phyloP scores from a whole-genome alignment of 2,888 invertebrate genomes.

The Dioctria linearis region DNA sequence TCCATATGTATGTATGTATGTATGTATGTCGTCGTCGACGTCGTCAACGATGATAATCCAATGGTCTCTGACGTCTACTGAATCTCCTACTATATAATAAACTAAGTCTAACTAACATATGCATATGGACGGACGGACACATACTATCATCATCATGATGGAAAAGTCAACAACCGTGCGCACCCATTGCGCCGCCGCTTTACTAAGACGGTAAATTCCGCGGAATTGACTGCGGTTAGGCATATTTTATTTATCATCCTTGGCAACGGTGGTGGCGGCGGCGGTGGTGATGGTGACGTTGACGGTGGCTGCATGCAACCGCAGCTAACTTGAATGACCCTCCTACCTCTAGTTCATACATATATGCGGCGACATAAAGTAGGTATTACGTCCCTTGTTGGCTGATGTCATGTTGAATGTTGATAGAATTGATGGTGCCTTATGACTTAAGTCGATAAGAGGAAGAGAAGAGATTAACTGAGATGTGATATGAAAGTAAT shows the following conservation, averaged over 20 bases:
- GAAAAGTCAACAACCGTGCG: neutral
- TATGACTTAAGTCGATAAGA: too few species aligned
- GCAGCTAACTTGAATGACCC: too few species aligned
- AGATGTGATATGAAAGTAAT: too few species aligned
- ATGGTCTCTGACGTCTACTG: neutral
- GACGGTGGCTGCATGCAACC: neutral
- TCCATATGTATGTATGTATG: too few species aligned
- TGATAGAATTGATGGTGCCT: too few species aligned
- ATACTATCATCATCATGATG: neutral
- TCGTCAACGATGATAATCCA: neutral
- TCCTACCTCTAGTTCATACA: too few species aligned
- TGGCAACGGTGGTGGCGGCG: slow-evolving; percentile 2
- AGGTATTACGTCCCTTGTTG: too few species aligned
- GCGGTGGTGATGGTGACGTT: neutral
- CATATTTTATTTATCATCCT: neutral
- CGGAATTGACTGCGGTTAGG: slow-evolving; percentile 6
- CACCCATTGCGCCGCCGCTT: neutral
- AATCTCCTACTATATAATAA: too few species aligned
- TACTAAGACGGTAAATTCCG: slow-evolving; percentile 3
- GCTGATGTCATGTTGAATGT: too few species aligned
- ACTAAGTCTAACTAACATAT: neutral
- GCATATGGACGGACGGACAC: neutral
- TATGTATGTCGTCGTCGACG: too few species aligned
- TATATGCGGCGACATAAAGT: too few species aligned
- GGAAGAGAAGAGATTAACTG: too few species aligned